phyloP scores from a whole-genome alignment of 1,140 invertebrate genomes.

The Diachasmimorpha longicaudata region DNA sequence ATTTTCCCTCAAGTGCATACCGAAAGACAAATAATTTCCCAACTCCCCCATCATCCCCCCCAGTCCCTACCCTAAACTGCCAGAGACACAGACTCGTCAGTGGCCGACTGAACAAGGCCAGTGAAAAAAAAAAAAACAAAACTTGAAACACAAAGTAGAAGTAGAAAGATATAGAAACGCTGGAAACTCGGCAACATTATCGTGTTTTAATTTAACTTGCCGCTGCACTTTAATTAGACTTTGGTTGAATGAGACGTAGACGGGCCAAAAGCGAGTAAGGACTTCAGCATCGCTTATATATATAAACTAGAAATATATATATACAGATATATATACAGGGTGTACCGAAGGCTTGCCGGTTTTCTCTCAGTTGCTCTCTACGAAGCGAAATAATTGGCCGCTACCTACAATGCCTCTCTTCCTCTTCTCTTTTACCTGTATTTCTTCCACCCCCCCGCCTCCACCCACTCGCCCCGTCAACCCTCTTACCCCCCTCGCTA shows the following conservation, averaged over 20 bases:
- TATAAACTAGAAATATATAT: no score
- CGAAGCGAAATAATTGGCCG: slow-evolving; percentile 42
- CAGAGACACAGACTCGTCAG: not conserved
- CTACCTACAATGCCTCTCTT: slow-evolving; percentile 29
- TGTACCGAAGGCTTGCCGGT: slow-evolving; percentile 14
- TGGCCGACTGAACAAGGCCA: not conserved
- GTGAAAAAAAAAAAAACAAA: not conserved
- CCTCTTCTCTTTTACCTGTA: slow-evolving; percentile 14
- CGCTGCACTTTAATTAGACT: slow-evolving; percentile 43
- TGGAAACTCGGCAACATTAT: slow-evolving; percentile 36
- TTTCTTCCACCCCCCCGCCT: slow-evolving; percentile 2
- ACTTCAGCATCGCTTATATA: slow-evolving; percentile 2
- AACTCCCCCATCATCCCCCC: not conserved
- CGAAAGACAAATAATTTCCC: no score
- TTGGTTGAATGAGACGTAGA: slow-evolving; percentile 37
- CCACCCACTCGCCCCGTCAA: no score
- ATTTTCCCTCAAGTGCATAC: no score
- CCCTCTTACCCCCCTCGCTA: slow-evolving; percentile 10
- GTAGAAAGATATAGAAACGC: slow-evolving; percentile 12
- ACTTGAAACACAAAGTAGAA: not conserved
- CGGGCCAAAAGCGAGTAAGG: slow-evolving; percentile 28
- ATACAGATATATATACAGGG: slow-evolving; percentile 19
- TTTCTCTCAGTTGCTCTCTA: slow-evolving; percentile 24
- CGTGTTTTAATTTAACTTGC: slow-evolving; percentile 42
- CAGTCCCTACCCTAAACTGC: not conserved